Base-by-base conservation (phyloP, 2,797 vertebrate species). In the Alauda arvensis region DNA sequence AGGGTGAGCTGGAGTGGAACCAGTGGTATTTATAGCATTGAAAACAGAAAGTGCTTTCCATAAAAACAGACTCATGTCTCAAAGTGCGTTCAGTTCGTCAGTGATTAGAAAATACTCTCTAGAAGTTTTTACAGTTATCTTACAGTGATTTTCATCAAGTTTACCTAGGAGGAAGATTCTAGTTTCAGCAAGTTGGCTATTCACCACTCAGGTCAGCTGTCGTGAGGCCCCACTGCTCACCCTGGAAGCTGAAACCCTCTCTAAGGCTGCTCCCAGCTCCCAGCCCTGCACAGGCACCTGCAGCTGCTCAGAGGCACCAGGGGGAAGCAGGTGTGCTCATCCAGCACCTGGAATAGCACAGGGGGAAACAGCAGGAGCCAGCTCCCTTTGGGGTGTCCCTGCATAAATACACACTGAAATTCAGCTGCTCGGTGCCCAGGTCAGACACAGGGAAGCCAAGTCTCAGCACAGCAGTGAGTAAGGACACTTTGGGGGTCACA, bases 41-140 rank as follows among this genome's bases (percentile, higher is more conserved):
- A 76, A 68, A 77, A 67, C 4, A 93, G 84, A 95, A 91, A 95
- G 94, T 95, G 93, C 93, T 93, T 92, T 85, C 67, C 71, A 34
- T 21, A 60, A 60, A 65, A 79, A 74, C 34, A 95, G 87, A 93
- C 93, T 77, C 40, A 48, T 34, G 91, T 95, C 92, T 96, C 93
- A 95, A 95, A 96, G 95, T 95, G 95, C 94, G 93, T 96, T 76
- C 61, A 76, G 90, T 93, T 91, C 75, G 76, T 62, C 91, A 85
- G 87, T 34, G 39, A 82, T 39, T 63, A 89, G 84, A 92, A 86
- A 93, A 77, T 34, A 77, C 16, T 88, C 83, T 96, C 91, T 93
- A 93, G 91, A 94, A 39, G 87, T 89, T 89, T 94, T 93, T 94
- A 95, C 95, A 95, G 74, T 80, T 95, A 94, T 93, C 87, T 94